Evolutionary conservation across 2,888 invertebrate genomes (phyloP), one percentile per base, ranked within the genome.

Genomic region (Drosophila silvestris): DNA sequence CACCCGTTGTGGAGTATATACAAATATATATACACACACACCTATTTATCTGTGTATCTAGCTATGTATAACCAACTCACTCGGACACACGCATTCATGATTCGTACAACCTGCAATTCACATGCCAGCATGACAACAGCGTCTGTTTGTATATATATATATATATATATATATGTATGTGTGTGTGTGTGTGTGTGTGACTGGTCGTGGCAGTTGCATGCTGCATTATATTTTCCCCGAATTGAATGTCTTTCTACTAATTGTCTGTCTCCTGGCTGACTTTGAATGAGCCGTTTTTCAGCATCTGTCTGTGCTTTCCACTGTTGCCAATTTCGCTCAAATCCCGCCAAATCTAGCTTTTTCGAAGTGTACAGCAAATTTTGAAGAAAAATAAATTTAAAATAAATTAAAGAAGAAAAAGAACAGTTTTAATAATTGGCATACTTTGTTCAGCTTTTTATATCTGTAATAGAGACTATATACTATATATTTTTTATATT

Each of bases 201-300:
- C 81, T 82, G 71, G 88, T 85, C 83, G 82, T 80, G 82, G 74
- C 79, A 66, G 84, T 85, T 83, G 88, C 83, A 85, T 85, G 86
- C 76, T 85, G 82, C 83, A 85, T 84, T 88, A 88, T 82, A 82
- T 80, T 81, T 88, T 85, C 85, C 82, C 85, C 88, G 85, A 85
- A 85, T 83, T 79, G 70, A 56, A 61, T 69, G 50, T 66, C 76
- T 70, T 73, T 65, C 70, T 72, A 37, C 52, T 16, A 64, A 57
- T 33, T 7, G 53, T 53, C 60, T 37, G 71, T 74, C 63, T 66
- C n/a, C 41, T 57, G 62, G 67, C 73, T 70, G 74, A 70, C 88
- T 88, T 85, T 85, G 88, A 85, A 85, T 82, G 78, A 77, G 70
- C 60, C 75, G 71, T 70, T 75, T 39, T 28, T 39, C n/a, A 30